These are phyloP conservation scores for Andricus curvator DNA, from an alignment of 2,888 invertebrate species.

Conservation along the genomic window DNA sequence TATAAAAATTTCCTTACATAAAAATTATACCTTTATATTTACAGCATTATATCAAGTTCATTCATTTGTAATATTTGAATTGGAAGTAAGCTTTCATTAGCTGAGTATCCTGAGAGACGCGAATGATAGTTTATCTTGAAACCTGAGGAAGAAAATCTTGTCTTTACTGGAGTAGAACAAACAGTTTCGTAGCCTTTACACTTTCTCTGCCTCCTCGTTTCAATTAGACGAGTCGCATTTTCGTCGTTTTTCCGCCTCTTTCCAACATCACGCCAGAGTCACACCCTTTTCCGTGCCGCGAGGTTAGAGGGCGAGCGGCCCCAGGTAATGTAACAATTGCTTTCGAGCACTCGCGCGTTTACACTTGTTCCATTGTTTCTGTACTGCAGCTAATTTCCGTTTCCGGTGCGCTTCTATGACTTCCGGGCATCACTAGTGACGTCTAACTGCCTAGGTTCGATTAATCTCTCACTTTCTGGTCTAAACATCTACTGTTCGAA, in stretches of 20 bases:
- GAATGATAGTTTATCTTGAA: not conserved
- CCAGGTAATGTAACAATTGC: conserved; percentile 53
- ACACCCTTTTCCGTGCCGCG: conserved; percentile 45
- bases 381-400: conserved; percentile 71
- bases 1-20: not conserved
- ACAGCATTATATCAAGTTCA: no score
- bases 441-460: conserved; percentile 38
- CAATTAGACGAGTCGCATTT: conserved; percentile 53
- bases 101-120: not conserved
- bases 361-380: conserved; percentile 62
- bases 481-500: no score
- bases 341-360: conserved; percentile 52
- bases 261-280: conserved; percentile 25
- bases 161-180: conserved; percentile 47
- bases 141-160: conserved; percentile 22
- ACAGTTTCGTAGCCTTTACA: conserved; percentile 44
- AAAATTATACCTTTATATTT: not conserved
- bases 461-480: conserved; percentile 13
- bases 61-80: not conserved
- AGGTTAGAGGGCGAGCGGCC: conserved; percentile 49
- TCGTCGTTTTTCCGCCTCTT: conserved; percentile 35
- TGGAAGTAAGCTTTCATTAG: not conserved
- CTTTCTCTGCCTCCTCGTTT: conserved; percentile 50
- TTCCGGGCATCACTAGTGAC: conserved; percentile 64
- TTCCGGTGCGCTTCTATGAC: conserved; percentile 68